These are phyloP conservation scores for Microctonus brassicae DNA, from an alignment of 2,888 invertebrate species.

Conservation along the genomic window DNA sequence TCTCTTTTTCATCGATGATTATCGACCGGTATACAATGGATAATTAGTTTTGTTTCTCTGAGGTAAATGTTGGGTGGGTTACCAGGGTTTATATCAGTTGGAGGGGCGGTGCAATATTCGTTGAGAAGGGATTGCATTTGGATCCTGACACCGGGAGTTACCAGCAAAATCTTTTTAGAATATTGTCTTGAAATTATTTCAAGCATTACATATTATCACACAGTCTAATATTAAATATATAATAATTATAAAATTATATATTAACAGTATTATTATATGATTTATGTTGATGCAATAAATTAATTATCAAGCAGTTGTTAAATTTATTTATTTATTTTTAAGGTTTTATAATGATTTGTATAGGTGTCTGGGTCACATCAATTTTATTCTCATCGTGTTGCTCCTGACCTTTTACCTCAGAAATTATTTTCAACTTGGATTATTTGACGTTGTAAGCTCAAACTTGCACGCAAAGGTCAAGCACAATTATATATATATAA, in stretches of 20 bases:
- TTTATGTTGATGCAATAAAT: too few relatives aligned
- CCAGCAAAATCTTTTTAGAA: conserved; percentile 14
- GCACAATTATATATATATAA: conserved; percentile 16
- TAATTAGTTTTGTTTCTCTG: conserved; percentile 50
- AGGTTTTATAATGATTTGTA: neutral
- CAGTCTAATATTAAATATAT: neutral
- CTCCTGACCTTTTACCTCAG: conserved; percentile 39
- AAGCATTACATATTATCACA: neutral
- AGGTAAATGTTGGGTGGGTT: neutral
- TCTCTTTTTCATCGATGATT: conserved; percentile 58
- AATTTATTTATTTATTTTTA: too few relatives aligned
- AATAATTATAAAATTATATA: neutral
- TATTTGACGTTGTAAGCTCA: conserved; percentile 34
- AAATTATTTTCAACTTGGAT: neutral
- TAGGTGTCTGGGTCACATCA: neutral
- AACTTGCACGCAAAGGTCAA: conserved; percentile 47
- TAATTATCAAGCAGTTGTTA: too few relatives aligned
- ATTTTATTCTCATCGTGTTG: neutral
- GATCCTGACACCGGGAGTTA: conserved; percentile 35
- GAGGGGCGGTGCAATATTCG: conserved; percentile 1
- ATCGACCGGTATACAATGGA: conserved; percentile 54
- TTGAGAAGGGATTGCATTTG: conserved; percentile 16
- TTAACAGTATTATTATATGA: too few relatives aligned
- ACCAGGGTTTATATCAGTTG: conserved; percentile 2
- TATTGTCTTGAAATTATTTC: neutral